Evolutionary conservation across 1,140 invertebrate species (phyloP).

Genomic region (Eriocheir sinensis): DNA sequence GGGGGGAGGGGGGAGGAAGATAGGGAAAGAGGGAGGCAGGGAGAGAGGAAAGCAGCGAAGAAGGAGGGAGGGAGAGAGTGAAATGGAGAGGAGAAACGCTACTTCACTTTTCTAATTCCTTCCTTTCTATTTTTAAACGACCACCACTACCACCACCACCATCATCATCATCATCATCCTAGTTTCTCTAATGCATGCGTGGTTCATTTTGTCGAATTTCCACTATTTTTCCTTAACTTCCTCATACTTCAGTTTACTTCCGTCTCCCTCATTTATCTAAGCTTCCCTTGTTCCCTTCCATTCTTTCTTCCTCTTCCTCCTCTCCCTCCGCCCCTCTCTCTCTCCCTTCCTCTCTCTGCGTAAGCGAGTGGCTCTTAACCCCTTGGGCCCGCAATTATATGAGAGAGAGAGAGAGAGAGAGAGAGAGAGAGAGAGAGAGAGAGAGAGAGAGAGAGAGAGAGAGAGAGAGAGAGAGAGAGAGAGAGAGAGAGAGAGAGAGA

Average conservation of each 20-base stretch:
- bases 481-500: no score
- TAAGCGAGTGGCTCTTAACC: neutral
- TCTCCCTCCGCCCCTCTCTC: neutral
- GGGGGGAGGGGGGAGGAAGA: neutral
- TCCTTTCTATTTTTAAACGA: neutral
- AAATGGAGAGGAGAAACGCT: neutral
- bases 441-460: conserved; percentile 23
- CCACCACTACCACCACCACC: neutral
- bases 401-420: neutral
- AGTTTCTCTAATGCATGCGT: no score
- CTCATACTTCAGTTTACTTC: no score
- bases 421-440: no score
- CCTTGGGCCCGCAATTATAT: neutral
- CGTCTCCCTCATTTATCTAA: neutral
- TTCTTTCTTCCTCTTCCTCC: neutral
- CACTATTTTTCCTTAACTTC: neutral
- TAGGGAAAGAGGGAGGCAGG: no score
- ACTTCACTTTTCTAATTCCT: neutral
- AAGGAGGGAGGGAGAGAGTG: neutral
- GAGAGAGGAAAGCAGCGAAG: no score
- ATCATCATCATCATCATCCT: neutral
- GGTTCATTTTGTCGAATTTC: neutral
- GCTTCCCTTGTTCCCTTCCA: neutral
- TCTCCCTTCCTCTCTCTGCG: neutral
- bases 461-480: neutral